Base-by-base conservation (phyloP, 2,797 vertebrate genomes). In the Ptychobarbus kaznakovi region DNA sequence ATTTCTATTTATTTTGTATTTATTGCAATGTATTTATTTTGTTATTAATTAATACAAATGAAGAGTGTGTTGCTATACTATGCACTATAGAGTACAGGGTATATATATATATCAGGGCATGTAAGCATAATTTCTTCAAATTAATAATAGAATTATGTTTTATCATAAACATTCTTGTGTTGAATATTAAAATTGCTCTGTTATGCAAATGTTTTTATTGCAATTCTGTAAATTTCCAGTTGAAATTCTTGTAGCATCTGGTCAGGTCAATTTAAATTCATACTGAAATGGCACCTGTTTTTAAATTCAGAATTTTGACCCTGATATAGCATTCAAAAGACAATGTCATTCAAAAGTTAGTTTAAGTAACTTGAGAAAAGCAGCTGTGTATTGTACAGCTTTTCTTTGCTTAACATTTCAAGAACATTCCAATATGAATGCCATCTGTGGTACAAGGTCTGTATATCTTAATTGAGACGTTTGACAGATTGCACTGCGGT, bases 391-490 rank as follows among this genome's bases (percentile, higher is more conserved):
- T 78, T 32, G 35, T 51, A 38, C 58, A 76, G 58, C 8, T 46
- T 83, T 78, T 38, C 8, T 84, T 78, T 53, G 73, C 82, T 69
- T 79, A 1, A 6, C 13, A 56, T 68, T 75, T 74, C 22, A 76
- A 76, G 2, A 76, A 56, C 61, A 77, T 76, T 76, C 18, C 1
- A 16, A 80, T 22, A 40, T 46, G 65, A 79, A 65, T 73, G 66
- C 42, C 56, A 51, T 80, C 83, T 65, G 56, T 63, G 38, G 20
- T 72, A 40, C 53, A 70, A 49, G 25, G 25, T 44, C 51, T 70
- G 65, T 69, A 53, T 70, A n/a, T 70, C 65, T 58, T 69, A 78
- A 79, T 56, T 78, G 65, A 84, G 65, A 56, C 65, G 1, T 68
- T 53, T 69, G 49, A 69, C 61, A 84, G 38, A 56, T 53, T 35